phyloP scores from a whole-genome alignment of 2,888 invertebrate species.

The Alentia gelatinosa region DNA sequence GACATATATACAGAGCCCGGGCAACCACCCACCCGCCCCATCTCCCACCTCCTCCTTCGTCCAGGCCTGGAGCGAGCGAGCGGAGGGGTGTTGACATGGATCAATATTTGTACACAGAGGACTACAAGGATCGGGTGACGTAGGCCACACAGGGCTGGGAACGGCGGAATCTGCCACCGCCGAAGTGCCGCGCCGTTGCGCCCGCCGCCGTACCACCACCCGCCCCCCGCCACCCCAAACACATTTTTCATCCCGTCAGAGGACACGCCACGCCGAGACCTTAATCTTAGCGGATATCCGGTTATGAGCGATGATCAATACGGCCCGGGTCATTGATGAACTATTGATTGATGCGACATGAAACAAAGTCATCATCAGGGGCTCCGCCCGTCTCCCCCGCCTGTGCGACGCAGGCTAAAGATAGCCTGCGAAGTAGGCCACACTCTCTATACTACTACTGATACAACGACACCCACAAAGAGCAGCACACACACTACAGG shows the following conservation, averaged over 20 bases:
- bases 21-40: neutral
- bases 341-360: constrained; percentile 32
- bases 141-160: neutral
- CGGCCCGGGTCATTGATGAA: constrained; percentile 28
- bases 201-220: neutral
- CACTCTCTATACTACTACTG: constrained; percentile 10
- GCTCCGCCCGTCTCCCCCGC: neutral
- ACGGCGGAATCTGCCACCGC: constrained; percentile 10
- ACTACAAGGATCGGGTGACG: constrained; percentile 42
- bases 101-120: constrained; percentile 43
- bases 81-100: neutral
- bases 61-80: neutral
- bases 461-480: too few relatives aligned
- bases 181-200: neutral
- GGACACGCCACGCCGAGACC: neutral
- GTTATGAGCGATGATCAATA: constrained; percentile 46
- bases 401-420: neutral
- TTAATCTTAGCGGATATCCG: constrained; percentile 49
- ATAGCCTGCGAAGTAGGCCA: neutral
- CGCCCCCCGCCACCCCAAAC: neutral
- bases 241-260: neutral
- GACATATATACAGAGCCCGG: neutral
- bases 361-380: constrained; percentile 45
- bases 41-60: neutral
- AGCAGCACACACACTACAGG: neutral